Evolutionary conservation across 2,113 vertebrate species (phyloP), one percentile per base, ranked within the genome.

Genomic region (Cheilinus undulatus): DNA sequence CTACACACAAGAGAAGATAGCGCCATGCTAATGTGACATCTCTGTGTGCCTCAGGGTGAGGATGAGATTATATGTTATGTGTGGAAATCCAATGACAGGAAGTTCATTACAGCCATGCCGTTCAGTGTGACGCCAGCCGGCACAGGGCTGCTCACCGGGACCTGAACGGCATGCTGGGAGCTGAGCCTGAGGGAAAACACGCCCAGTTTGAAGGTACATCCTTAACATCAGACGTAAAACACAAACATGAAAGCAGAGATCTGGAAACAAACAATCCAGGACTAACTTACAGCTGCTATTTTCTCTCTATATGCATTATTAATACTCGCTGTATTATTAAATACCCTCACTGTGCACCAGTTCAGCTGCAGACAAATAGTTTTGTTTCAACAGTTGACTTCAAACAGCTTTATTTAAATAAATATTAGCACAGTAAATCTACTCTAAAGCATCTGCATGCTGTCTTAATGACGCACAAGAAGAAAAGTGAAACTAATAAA

Each of bases 11-110:
- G 30, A 71, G 50, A 64, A 82, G 62, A 84, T 76, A 66, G 82
- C 73, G 71, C 59, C 71, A 83, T 80, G 86, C 73, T 84, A 85
- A 78, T 78, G 78, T 88, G 70, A 53, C 71, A 72, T 83, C 68
- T 61, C 65, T 51, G 61, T 5, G 8, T 61, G 75, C 64, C 74
- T 67, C 19, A 0, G 50, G 71, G 52, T 67, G 58, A 52, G 64
- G 51, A 63, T 61, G 65, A 76, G 76, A 77, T 76, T 82, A 60
- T 72, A 61, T 68, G 22, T 64, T 63, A 57, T 45, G 48, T 57
- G n/a, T 56, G 8, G 15, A 48, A 42, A 22, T 59, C 4, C 11
- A 69, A 62, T 61, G 38, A 52, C 66, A 81, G 80, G 87, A 87
- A 76, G 84, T 84, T 80, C 78, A 86, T 89, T 85, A 89, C 57